Conservation (phyloP, 2,113 vertebrate genomes). For the Isichthys henryi region DNA sequence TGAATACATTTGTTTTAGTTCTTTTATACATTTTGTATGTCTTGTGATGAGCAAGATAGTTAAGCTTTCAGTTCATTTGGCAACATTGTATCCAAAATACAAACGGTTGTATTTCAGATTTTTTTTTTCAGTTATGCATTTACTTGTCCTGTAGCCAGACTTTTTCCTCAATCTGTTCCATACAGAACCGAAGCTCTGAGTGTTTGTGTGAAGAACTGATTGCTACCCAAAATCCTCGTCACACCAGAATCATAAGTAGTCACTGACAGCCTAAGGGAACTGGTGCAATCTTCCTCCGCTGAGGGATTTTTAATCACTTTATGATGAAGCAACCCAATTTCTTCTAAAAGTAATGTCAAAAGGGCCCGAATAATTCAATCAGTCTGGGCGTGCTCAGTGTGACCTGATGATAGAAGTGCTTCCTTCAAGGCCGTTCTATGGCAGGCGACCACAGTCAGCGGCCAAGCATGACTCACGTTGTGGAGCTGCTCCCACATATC, state of each 20-base stretch:
- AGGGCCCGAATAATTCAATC: conserved; percentile 17
- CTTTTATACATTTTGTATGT: background rate
- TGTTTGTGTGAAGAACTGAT: conserved; percentile 20
- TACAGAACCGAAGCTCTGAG: background rate
- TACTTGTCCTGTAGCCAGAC: background rate
- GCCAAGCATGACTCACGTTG: conserved; percentile 10
- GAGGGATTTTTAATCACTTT: conserved; percentile 21
- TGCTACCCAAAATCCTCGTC: conserved; percentile 16
- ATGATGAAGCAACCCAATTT: conserved; percentile 19
- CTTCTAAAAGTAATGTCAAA: conserved; percentile 17
- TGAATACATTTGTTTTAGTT: background rate
- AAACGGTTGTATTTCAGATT: background rate
- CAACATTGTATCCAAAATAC: conserved; percentile 4
- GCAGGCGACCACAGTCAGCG: background rate
- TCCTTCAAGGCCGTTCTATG: conserved; percentile 4
- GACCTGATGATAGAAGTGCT: conserved; percentile 10
- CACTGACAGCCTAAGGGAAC: conserved; percentile 11
- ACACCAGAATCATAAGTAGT: conserved; percentile 18
- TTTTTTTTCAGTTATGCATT: conserved; percentile 7
- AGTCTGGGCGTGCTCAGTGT: conserved; percentile 15
- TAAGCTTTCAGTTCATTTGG: background rate
- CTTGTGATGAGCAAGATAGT: background rate
- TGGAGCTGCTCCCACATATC: background rate
- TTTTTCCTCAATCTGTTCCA: conserved; percentile 13
- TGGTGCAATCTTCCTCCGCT: conserved; percentile 10